Evolutionary conservation across 2,113 vertebrate genomes (phyloP).

Genomic region (Tychaedon coryphoeus): DNA sequence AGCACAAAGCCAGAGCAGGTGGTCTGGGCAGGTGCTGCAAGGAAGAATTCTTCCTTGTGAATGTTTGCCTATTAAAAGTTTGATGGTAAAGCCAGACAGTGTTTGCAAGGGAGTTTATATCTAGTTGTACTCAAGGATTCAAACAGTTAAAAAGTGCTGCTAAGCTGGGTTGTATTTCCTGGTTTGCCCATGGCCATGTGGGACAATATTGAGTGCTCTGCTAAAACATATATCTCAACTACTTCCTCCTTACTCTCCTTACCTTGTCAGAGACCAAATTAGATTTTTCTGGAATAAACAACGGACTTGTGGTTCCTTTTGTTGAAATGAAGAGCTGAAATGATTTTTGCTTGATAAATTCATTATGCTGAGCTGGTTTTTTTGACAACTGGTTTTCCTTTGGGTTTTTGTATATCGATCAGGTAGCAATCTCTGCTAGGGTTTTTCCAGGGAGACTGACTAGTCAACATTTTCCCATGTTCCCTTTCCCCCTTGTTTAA

Average conservation of each 20-base stretch:
- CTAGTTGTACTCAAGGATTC: background rate
- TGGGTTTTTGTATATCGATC: background rate
- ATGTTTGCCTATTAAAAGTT: background rate
- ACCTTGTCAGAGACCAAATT: background rate
- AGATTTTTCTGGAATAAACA: background rate
- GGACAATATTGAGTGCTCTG: background rate
- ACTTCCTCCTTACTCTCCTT: background rate
- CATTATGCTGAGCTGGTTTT: background rate
- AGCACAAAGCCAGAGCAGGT: background rate
- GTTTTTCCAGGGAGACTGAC: background rate
- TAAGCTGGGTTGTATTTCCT: background rate
- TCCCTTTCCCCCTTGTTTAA: background rate
- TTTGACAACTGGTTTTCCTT: background rate
- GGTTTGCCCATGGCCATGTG: background rate
- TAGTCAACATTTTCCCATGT: background rate
- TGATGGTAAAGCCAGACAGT: background rate
- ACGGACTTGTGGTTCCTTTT: fast-evolving
- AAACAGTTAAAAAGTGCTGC: background rate
- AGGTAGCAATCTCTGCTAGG: background rate
- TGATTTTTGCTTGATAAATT: background rate
- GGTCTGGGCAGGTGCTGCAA: background rate
- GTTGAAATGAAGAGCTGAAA: background rate
- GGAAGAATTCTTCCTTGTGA: background rate
- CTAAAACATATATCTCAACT: background rate
- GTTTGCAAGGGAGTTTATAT: background rate